Evolutionary conservation across 2,113 vertebrate species (phyloP), one percentile per base, ranked within the genome.

Genomic region (Thomomys bottae): DNA sequence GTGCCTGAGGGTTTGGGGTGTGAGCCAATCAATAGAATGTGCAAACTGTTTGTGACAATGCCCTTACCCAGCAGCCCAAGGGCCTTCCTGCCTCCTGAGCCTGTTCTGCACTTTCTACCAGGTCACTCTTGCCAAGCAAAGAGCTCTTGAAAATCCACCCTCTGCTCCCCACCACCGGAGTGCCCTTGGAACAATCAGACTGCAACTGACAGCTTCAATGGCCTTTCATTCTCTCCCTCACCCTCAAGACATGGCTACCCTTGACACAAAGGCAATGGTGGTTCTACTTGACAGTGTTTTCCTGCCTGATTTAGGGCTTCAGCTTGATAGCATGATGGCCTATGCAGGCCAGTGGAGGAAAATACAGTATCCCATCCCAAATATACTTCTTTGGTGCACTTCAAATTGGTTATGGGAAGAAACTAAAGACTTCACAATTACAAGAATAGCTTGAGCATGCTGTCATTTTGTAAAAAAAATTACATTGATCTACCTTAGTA

Each of bases 141-240:
- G 23, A 3, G 57, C 68, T 80, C 49, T n/a, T 18, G 49, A 89
- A 89, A 82, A 92, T 38, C 61, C 32, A 54, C 42, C 38, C 18
- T 49, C 49, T 36, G 68, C 76, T 73, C n/a, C 54, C 24, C 18
- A 28, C 20, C 20, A 63, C 17, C 26, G 63, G 20, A 66, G 64
- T 88, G 57, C 40, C 77, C 85, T 90, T 14, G 21, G 75, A 82
- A 30, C 38, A 89, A 93, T 76, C 73, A 75, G 91, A 89, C 42
- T 8, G 8, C 38, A 68, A 64, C 76, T 66, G 95, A 89, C 92
- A 94, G 90, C 72, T 88, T 67, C 21, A 5, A 5, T 0, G 15
- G 84, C 20, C 5, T 0, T 26, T 78, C 38, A 3, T 49, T 21
- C 63, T 42, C 68, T 68, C 32, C 18, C 18, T 59, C 5, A 3